Conservation (phyloP, 1,140 invertebrate species). For the Globodera ellingtonae region DNA sequence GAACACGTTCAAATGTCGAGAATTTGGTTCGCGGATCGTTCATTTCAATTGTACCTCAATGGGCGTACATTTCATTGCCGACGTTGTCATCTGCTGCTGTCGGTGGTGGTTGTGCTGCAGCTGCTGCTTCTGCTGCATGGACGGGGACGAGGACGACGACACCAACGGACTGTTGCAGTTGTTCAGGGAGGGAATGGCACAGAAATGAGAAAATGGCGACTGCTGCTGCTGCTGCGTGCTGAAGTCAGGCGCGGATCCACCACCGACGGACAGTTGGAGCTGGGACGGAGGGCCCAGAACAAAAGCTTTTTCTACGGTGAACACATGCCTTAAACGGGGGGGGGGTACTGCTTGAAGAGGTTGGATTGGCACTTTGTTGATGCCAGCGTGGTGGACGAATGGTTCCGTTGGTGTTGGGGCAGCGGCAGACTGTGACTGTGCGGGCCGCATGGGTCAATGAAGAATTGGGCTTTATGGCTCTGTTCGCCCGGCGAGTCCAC, state of each 20-base stretch:
- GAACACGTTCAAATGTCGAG: too few species aligned
- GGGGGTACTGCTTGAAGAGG: not conserved
- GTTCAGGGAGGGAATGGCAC: not conserved
- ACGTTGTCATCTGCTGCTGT: not conserved
- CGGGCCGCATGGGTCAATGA: conserved; percentile 17
- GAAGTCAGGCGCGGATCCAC: not conserved
- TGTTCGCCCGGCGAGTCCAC: not conserved
- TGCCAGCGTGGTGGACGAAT: conserved; percentile 7
- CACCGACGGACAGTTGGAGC: not conserved
- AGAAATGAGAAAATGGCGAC: not conserved
- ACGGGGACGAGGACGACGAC: not conserved
- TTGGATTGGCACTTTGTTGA: conserved; percentile 17
- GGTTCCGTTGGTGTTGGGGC: not conserved
- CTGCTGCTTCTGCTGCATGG: not conserved
- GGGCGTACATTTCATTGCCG: not conserved
- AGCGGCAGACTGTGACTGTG: not conserved
- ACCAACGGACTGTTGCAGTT: not conserved
- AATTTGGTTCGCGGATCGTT: not conserved
- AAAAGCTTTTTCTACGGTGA: conserved; percentile 24
- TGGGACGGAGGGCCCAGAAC: not conserved
- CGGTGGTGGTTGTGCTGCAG: too few species aligned
- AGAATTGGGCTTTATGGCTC: conserved; percentile 25
- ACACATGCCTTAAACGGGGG: conserved; percentile 9
- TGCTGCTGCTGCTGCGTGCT: conserved; percentile 4
- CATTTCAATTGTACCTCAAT: not conserved